Evolutionary conservation across 1,140 invertebrate species (phyloP), one percentile per base, ranked within the genome.

Genomic region (Matsumurasca onukii): DNA sequence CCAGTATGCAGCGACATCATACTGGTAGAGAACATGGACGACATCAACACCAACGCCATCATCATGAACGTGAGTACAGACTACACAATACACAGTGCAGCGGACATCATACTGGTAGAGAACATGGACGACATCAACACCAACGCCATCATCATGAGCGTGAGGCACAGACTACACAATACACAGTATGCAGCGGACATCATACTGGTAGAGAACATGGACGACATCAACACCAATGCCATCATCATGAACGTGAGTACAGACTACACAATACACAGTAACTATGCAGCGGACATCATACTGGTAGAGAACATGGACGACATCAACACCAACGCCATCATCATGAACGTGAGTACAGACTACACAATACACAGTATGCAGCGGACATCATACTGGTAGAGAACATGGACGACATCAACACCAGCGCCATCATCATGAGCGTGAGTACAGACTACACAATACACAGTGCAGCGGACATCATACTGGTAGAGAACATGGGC

Each of bases 211-310:
- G 97, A 98, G 80, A 89, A 93, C 72, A 88, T 97, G 76, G 89
- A 92, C 70, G 86, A 92, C 72, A 85, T 91, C n/a, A 85, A 93
- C 75, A 92, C 93, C 13, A 91, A 93, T 76, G 93, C 93, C 20
- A 85, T 99, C n/a, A 87, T 98, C 55, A 81, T 98, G 1, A 92
- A 97, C 80, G 94, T 97, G 82, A 84, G 86, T n/a, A n/a, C n/a
- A n/a, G n/a, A n/a, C n/a, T n/a, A n/a, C n/a, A n/a, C n/a, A n/a
- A n/a, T n/a, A n/a, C n/a, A n/a, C n/a, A n/a, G n/a, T n/a, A n/a
- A n/a, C n/a, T n/a, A n/a, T n/a, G n/a, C n/a, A n/a, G n/a, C 96
- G 3, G 96, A 98, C 80, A 93, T 99, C 57, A 91, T 98, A 70
- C 79, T 99, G 3, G 89, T 99, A 0, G 97, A 98, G 80, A 89